These are phyloP conservation scores for Lacerta viridis DNA, from an alignment of 2,797 vertebrate species.

Conservation along the genomic window DNA sequence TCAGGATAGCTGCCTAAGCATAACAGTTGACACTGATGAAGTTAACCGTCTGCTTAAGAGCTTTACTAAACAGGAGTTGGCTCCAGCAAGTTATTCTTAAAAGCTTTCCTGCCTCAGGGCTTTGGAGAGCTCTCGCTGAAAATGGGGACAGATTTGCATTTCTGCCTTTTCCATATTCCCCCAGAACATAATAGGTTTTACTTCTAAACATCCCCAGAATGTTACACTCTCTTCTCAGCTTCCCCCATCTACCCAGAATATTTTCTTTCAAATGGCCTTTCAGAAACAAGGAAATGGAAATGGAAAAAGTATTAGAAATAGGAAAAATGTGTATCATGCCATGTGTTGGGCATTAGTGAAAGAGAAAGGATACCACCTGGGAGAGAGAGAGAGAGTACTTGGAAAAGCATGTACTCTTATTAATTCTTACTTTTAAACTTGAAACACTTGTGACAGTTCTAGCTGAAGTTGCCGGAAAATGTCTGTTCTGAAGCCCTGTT, in stretches of 20 bases:
- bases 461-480: neutral
- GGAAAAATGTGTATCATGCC: conserved; percentile 9
- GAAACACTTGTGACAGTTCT: neutral
- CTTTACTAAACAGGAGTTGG: neutral
- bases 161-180: conserved; percentile 3
- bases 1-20: neutral
- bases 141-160: conserved; percentile 22
- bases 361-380: neutral
- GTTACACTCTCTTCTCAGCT: neutral
- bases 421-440: neutral
- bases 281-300: conserved; percentile 15
- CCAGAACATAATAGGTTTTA: conserved; percentile 16
- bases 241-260: neutral
- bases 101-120: conserved; percentile 14
- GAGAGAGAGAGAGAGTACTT: neutral
- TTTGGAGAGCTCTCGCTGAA: neutral
- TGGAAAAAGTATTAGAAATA: conserved; percentile 28
- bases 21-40: neutral
- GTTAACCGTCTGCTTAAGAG: conserved; percentile 11
- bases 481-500: neutral
- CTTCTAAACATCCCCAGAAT: neutral
- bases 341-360: conserved; percentile 13
- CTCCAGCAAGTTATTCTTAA: neutral
- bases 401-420: conserved; percentile 7
- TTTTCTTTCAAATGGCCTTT: neutral